Conservation (phyloP, 1,140 invertebrate species). For the Melitaea cinxia region DNA sequence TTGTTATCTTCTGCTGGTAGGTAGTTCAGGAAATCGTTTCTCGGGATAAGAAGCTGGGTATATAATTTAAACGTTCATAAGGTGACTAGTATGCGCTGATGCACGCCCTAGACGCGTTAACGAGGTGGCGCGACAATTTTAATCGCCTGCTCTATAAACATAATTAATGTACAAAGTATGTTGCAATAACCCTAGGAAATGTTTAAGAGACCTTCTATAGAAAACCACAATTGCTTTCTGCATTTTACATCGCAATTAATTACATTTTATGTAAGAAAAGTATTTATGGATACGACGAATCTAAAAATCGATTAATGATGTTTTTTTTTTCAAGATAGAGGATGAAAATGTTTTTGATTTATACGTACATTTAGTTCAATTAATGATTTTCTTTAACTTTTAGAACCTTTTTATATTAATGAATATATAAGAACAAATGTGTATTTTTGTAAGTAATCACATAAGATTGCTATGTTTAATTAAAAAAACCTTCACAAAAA, state of each 20-base stretch:
- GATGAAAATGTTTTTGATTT: too few species aligned
- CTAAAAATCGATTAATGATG: neutral
- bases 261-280: conserved; percentile 13
- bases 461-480: neutral
- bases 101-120: conserved; percentile 28
- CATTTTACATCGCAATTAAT: conserved; percentile 24
- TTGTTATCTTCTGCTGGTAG: conserved; percentile 11
- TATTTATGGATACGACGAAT: neutral
- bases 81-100: conserved; percentile 18
- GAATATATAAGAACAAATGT: too few species aligned
- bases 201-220: conserved; percentile 28
- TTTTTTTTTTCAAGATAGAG: too few species aligned
- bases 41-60: conserved; percentile 21
- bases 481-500: neutral
- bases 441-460: too few species aligned
- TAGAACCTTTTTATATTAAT: too few species aligned
- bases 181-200: conserved; percentile 25
- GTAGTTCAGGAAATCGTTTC: conserved; percentile 27
- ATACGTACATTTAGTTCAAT: too few species aligned
- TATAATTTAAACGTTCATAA: conserved; percentile 35
- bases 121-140: conserved; percentile 40
- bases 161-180: conserved; percentile 34
- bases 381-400: too few species aligned
- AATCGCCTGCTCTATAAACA: conserved; percentile 41
- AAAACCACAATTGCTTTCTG: conserved; percentile 22